These are phyloP conservation scores for Pseudomyrmex dendroicus DNA, from an alignment of 1,140 invertebrate species.

Conservation along the genomic window DNA sequence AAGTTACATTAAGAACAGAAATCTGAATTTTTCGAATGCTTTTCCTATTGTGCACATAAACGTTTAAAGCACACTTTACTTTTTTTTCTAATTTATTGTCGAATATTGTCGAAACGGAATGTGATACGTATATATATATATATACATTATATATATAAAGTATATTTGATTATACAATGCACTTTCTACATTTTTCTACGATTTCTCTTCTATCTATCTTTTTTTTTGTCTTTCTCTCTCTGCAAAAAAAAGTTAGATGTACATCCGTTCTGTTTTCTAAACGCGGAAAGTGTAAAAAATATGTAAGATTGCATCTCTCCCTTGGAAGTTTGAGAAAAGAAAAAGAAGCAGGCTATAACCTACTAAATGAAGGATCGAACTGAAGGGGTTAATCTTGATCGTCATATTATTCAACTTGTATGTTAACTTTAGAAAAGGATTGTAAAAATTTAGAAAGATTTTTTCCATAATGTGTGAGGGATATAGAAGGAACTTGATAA, in stretches of 20 bases:
- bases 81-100: background rate
- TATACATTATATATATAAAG: no score
- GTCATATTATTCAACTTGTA: constrained; percentile 23
- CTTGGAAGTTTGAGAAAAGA: constrained; percentile 35
- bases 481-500: constrained; percentile 27
- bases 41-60: constrained; percentile 14
- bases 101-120: constrained; percentile 18
- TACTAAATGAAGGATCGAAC: background rate
- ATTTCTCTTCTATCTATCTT: background rate
- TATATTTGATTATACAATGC: constrained; percentile 13
- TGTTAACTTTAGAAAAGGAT: constrained; percentile 13
- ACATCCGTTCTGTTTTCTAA: constrained; percentile 8
- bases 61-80: background rate
- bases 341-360: background rate
- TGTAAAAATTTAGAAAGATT: constrained; percentile 32
- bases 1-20: constrained; percentile 34
- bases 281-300: constrained; percentile 49
- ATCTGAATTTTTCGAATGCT: constrained; percentile 35
- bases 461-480: constrained; percentile 4
- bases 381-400: background rate
- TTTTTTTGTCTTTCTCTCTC: background rate
- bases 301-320: constrained; percentile 40
- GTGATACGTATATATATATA: background rate
- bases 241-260: constrained; percentile 26
- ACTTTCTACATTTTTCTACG: constrained; percentile 32